Conservation (phyloP, 2,113 vertebrate genomes). For the Tretioscincus oriximinensis region DNA sequence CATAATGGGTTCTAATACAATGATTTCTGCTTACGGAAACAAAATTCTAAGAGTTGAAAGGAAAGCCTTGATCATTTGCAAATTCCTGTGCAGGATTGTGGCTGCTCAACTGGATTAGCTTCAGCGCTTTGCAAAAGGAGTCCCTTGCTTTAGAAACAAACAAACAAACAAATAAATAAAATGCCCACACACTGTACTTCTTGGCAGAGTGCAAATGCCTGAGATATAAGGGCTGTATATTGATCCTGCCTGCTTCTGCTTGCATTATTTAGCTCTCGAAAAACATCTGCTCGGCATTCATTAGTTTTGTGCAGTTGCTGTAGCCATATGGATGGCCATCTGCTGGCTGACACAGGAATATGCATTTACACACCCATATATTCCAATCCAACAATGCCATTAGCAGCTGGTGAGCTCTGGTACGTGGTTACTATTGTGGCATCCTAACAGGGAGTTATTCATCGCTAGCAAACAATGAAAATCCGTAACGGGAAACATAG, state of each 20-base stretch:
- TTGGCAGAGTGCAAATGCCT: conserved; percentile 49
- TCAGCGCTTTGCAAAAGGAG: not conserved
- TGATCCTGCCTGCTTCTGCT: conserved; percentile 55
- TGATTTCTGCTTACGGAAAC: no score
- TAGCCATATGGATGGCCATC: conserved; percentile 62
- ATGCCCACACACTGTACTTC: conserved; percentile 2
- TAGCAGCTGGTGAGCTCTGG: conserved; percentile 51
- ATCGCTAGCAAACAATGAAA: conserved; percentile 40
- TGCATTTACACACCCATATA: conserved; percentile 34
- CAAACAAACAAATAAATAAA: not conserved
- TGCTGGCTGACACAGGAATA: conserved; percentile 52
- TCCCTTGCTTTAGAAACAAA: accelerated
- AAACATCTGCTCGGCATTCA: conserved; percentile 67
- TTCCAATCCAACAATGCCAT: conserved; percentile 46
- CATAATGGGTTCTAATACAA: no score
- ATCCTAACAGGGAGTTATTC: conserved; percentile 46
- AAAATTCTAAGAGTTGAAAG: not conserved
- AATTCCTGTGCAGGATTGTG: not conserved
- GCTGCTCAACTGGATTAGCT: not conserved
- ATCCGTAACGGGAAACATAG: not conserved
- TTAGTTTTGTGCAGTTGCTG: conserved; percentile 60
- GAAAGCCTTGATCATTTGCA: not conserved
- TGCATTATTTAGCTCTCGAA: conserved; percentile 68
- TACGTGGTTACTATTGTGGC: conserved; percentile 41
- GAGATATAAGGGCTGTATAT: conserved; percentile 42